Conservation (phyloP, 2,797 vertebrate species). For the Eupleurogrammus muticus region DNA sequence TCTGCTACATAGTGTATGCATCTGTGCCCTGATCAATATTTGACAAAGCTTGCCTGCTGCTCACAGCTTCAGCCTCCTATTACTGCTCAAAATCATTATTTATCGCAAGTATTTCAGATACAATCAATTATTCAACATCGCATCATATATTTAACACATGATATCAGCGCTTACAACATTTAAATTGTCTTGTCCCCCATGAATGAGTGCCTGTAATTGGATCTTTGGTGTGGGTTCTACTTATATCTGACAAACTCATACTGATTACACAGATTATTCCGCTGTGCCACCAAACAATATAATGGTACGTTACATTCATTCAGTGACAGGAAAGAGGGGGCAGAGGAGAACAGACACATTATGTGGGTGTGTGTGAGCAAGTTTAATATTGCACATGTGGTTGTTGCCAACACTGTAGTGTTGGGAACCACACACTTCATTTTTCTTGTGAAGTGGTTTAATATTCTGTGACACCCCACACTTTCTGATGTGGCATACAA, state of each 20-base stretch:
- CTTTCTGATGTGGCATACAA: slow-evolving; percentile 1
- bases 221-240: neutral
- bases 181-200: neutral
- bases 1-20: neutral
- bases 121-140: slow-evolving; percentile 20
- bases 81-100: slow-evolving; percentile 17
- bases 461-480: neutral
- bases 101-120: slow-evolving; percentile 11
- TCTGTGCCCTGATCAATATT: slow-evolving; percentile 18
- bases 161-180: slow-evolving; percentile 13
- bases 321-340: slow-evolving; percentile 13
- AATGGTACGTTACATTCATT: slow-evolving; percentile 17
- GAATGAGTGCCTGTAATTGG: neutral
- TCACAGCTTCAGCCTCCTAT: neutral
- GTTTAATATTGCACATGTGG: neutral
- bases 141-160: slow-evolving; percentile 25
- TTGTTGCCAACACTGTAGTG: neutral
- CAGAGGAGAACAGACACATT: neutral
- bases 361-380: neutral
- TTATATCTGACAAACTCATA: slow-evolving; percentile 3
- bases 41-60: neutral
- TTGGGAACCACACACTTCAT: neutral
- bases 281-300: slow-evolving; percentile 9
- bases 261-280: slow-evolving; percentile 6
- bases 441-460: neutral